Evolutionary conservation across 2,113 vertebrate genomes (phyloP).

Genomic region (Sylvia atricapilla): DNA sequence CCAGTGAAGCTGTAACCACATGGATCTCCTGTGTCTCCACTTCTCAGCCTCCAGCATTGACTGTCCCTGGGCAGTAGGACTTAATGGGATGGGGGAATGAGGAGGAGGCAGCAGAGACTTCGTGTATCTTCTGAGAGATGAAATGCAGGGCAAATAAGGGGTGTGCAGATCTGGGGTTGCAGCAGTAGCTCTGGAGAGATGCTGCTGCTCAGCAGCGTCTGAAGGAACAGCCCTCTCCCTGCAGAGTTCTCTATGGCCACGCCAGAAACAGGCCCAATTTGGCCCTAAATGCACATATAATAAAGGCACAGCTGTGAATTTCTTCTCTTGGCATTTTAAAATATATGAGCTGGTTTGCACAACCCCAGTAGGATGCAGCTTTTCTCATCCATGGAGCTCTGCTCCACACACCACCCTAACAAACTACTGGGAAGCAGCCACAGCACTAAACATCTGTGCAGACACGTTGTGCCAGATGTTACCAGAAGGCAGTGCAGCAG

Average conservation of each 20-base stretch:
- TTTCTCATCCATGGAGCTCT: background rate
- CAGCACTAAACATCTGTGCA: background rate
- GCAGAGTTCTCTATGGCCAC: background rate
- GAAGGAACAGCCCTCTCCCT: background rate
- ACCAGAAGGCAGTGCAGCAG: background rate
- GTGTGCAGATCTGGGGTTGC: background rate
- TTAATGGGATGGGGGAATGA: background rate
- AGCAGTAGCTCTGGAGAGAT: background rate
- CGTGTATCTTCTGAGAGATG: background rate
- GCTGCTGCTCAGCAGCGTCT: conserved; percentile 1
- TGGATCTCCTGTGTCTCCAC: background rate
- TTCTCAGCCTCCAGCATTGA: background rate
- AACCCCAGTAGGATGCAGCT: background rate
- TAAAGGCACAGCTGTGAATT: conserved; percentile 30
- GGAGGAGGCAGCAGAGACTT: background rate
- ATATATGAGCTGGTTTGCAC: background rate
- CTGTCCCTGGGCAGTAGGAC: background rate
- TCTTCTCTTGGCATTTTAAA: conserved; percentile 7
- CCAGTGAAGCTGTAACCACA: background rate
- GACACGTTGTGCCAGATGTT: background rate
- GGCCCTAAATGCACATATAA: background rate
- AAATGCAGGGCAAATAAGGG: background rate
- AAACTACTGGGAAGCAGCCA: background rate
- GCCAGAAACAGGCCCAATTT: conserved; percentile 10
- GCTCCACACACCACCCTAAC: background rate